Evolutionary conservation across 1,140 invertebrate species (phyloP), one percentile per base, ranked within the genome.

Genomic region (Plutomurus gul): DNA sequence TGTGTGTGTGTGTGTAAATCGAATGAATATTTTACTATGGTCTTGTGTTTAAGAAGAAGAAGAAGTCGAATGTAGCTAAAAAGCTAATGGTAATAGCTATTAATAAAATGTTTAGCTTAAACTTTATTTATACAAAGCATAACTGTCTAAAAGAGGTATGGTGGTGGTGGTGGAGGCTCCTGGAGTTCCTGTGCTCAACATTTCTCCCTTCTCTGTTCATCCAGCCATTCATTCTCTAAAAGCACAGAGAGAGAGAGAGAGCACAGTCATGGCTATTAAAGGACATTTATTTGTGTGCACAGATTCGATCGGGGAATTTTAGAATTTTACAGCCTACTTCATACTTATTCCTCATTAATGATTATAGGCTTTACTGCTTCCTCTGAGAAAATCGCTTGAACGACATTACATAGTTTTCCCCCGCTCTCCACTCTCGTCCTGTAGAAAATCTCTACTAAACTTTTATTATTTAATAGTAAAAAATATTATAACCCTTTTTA

Each of bases 31-130:
- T n/a, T n/a, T n/a, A n/a, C n/a, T n/a, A n/a, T n/a, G n/a, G n/a
- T n/a, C n/a, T n/a, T n/a, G n/a, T n/a, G n/a, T n/a, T n/a, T n/a
- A n/a, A n/a, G n/a, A n/a, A n/a, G n/a, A n/a, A n/a, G n/a, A n/a
- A n/a, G n/a, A n/a, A n/a, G n/a, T n/a, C n/a, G n/a, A n/a, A n/a
- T n/a, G n/a, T n/a, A n/a, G n/a, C n/a, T n/a, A n/a, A n/a, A n/a
- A n/a, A n/a, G n/a, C 39, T 43, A 13, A 2, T 10, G 39, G 56
- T n/a, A 30, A 65, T 65, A 30, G 30, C 56, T 65, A 65, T 33
- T 65, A 65, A 65, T 65, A 65, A 65, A 65, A 65, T 65, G 56
- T 65, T 65, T 65, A 65, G 56, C 36, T 65, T 65, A 65, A 65
- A 43, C 30, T 27, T 65, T 65, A 65, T 65, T 65, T 65, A 65